Conservation (phyloP, 1,140 invertebrate genomes). For the Ephestia elutella region DNA sequence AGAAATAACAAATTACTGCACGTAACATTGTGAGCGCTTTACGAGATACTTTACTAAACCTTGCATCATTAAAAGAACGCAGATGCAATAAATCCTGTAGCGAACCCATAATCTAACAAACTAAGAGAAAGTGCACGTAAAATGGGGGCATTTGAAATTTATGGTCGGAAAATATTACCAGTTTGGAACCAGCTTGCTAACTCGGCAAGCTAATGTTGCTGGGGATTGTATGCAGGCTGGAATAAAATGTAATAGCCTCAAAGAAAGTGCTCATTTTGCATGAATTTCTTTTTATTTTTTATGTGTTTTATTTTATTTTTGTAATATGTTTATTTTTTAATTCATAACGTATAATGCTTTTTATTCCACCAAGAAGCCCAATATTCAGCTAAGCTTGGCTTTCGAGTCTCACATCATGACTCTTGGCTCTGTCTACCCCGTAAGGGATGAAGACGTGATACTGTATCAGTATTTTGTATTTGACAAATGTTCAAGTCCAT, state of each 20-base stretch:
- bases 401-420: too few species aligned
- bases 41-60: background rate
- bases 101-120: slow-evolving; percentile 40
- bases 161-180: slow-evolving; percentile 53
- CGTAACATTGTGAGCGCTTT: background rate
- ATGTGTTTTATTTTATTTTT: too few species aligned
- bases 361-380: too few species aligned
- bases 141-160: slow-evolving; percentile 48
- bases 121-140: slow-evolving; percentile 46
- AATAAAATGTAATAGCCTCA: slow-evolving; percentile 2
- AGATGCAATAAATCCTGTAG: slow-evolving; percentile 34
- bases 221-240: background rate
- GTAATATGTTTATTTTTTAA: too few species aligned
- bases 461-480: too few species aligned
- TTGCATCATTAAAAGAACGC: slow-evolving; percentile 27
- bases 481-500: too few species aligned
- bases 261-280: background rate
- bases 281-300: background rate
- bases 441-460: too few species aligned
- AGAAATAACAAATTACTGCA: too few species aligned
- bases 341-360: too few species aligned
- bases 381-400: too few species aligned
- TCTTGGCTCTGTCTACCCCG: too few species aligned
- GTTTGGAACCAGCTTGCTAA: slow-evolving; percentile 34
- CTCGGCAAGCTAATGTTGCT: slow-evolving; percentile 41